Conservation (phyloP, 2,888 invertebrate species). For the Chironomus riparius region DNA sequence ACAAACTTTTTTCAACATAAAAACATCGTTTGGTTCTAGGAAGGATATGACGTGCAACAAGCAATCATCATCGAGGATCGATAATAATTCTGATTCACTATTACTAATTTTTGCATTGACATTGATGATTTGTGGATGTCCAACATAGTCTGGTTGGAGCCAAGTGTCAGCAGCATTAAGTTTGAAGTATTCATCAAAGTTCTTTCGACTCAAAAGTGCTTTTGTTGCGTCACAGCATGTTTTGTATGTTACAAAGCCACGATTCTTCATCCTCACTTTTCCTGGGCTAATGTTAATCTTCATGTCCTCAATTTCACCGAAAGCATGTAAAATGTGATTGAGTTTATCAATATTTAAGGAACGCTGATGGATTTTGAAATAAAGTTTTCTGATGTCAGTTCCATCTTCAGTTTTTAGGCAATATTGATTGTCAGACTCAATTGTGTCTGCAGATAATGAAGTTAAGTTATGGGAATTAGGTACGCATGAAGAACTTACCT, state of each 20-base stretch:
- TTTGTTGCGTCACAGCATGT: not conserved
- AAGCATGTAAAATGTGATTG: not conserved
- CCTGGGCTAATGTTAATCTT: not conserved
- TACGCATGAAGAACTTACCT: not conserved
- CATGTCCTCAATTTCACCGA: not conserved
- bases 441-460: not conserved
- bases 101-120: not conserved
- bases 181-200: not conserved
- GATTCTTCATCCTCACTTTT: not conserved
- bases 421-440: conserved; percentile 10
- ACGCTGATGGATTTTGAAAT: not conserved
- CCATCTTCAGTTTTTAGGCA: conserved; percentile 21
- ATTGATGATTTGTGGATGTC: not conserved
- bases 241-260: conserved; percentile 7
- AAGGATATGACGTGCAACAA: not conserved
- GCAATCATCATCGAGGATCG: conserved; percentile 14
- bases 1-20: not conserved
- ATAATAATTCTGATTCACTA: not conserved
- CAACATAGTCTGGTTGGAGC: conserved; percentile 10
- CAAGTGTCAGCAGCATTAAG: conserved; percentile 16
- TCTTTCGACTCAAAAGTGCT: conserved; percentile 3
- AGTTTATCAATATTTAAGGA: not conserved
- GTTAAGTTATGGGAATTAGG: not conserved
- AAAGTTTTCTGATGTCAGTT: not conserved
- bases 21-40: conserved; percentile 1